Conservation (phyloP, 2,888 invertebrate genomes). For the Pimpla rufipes region DNA sequence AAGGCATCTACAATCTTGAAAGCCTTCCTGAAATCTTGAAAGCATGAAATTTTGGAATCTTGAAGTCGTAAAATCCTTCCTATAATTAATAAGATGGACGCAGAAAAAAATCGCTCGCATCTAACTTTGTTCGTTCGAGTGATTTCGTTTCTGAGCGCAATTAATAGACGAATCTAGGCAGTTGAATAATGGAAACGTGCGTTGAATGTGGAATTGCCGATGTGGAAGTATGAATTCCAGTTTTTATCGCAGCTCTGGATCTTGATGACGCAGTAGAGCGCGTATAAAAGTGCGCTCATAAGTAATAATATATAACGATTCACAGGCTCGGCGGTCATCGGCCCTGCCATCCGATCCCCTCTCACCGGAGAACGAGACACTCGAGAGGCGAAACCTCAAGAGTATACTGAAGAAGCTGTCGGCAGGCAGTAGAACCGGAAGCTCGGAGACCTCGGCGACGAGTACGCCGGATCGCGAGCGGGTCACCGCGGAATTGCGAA, state of each 20-base stretch:
- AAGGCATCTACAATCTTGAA: neutral
- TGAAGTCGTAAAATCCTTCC: neutral
- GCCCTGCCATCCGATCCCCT: conserved; percentile 77
- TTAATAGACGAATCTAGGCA: neutral
- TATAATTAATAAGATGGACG: no score
- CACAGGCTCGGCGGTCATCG: conserved; percentile 66
- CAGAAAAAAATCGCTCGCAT: no score
- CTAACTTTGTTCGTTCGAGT: neutral
- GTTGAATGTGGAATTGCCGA: neutral
- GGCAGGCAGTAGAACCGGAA: conserved; percentile 87
- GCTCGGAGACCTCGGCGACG: conserved; percentile 81
- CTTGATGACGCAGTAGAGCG: neutral
- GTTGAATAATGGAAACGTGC: neutral
- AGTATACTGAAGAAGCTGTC: conserved; percentile 94
- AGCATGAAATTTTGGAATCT: no score
- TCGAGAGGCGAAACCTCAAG: conserved; percentile 93
- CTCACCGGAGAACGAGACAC: conserved; percentile 92
- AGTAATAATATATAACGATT: conserved; percentile 23
- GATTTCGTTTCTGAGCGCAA: neutral
- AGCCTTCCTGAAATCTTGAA: no score
- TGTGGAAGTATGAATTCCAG: neutral
- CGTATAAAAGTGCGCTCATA: neutral
- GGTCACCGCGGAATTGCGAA: conserved; percentile 88
- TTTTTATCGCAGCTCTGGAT: neutral
- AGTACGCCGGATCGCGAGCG: conserved; percentile 80